phyloP scores from a whole-genome alignment of 2,797 vertebrate species.

The Gymnodraco acuticeps region DNA sequence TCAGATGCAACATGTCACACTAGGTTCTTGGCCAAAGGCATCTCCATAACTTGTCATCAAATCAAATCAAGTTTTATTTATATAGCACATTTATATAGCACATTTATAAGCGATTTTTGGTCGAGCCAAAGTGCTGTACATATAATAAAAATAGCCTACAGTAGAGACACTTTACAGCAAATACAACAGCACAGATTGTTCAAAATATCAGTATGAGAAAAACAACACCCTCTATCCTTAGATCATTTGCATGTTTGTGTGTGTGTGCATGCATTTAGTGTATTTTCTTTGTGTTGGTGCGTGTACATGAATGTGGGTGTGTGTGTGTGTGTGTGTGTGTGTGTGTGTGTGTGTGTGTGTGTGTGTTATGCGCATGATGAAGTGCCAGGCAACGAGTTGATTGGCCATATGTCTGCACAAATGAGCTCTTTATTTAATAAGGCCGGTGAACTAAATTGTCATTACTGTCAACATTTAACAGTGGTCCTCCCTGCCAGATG shows the following conservation, averaged over 20 bases:
- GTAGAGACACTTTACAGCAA: too few species aligned
- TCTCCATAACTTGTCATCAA: constrained; percentile 16
- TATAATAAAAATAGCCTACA: too few species aligned
- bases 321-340: background rate
- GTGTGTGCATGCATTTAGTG: background rate
- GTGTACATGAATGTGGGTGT: constrained; percentile 3
- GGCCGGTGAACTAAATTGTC: constrained; percentile 79
- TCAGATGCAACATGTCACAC: constrained; percentile 1
- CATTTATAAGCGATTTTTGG: too few species aligned
- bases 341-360: background rate
- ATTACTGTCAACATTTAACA: constrained; percentile 82
- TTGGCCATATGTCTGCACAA: constrained; percentile 80
- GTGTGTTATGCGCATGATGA: constrained; percentile 36
- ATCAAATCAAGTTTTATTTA: too few species aligned
- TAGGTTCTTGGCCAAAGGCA: background rate
- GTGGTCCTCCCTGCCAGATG: constrained; percentile 77
- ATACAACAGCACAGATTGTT: too few species aligned
- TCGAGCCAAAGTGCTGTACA: too few species aligned
- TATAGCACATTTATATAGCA: too few species aligned
- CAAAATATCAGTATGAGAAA: too few species aligned
- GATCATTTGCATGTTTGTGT: background rate
- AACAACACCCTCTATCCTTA: too few species aligned
- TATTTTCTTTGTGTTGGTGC: background rate
- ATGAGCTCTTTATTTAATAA: constrained; percentile 83
- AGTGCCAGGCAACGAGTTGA: constrained; percentile 70